A percentile compares a stretch with the other conserved stretches of the same genome.
phyloP scores from a whole-genome alignment of 2,797 vertebrate genomes.

The Phoxinus dragarum region DNA sequence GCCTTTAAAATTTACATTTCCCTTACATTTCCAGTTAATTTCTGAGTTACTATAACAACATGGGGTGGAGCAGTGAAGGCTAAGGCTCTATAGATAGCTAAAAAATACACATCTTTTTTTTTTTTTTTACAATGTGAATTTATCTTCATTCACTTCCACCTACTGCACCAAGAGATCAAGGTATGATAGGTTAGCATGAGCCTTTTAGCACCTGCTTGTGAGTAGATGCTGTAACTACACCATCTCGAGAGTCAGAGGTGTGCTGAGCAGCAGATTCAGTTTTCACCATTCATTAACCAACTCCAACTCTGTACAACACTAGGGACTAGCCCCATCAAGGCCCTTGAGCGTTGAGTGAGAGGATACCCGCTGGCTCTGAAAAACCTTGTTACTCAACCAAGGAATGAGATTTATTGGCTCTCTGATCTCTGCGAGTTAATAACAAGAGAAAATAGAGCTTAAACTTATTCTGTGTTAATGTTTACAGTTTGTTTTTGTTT shows the following conservation, averaged over 20 bases:
- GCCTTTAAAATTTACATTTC: too few species aligned
- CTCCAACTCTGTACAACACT: neutral
- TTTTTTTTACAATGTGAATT: neutral
- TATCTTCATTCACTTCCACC: neutral
- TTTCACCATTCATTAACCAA: slow-evolving; percentile 4
- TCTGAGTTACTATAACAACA: too few species aligned
- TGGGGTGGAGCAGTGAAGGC: too few species aligned
- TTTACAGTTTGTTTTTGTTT: neutral
- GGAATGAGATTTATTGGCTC: slow-evolving; percentile 13
- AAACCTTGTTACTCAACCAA: slow-evolving; percentile 17
- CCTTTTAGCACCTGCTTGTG: neutral
- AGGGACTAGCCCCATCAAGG: neutral
- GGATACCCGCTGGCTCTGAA: slow-evolving; percentile 1
- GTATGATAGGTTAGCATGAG: neutral
- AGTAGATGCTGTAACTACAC: neutral
- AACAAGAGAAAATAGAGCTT: slow-evolving; percentile 15
- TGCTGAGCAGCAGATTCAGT: neutral
- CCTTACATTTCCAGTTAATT: too few species aligned
- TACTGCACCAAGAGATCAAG: neutral
- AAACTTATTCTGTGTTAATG: neutral
- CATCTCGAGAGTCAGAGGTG: neutral
- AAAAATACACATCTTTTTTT: too few species aligned
- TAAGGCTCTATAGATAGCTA: too few species aligned
- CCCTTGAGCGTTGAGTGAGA: neutral
- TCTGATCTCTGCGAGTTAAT: slow-evolving; percentile 32